These are phyloP conservation scores for Oceanodroma leucorhoa DNA, from an alignment of 2,797 vertebrate species.

Conservation along the genomic window DNA sequence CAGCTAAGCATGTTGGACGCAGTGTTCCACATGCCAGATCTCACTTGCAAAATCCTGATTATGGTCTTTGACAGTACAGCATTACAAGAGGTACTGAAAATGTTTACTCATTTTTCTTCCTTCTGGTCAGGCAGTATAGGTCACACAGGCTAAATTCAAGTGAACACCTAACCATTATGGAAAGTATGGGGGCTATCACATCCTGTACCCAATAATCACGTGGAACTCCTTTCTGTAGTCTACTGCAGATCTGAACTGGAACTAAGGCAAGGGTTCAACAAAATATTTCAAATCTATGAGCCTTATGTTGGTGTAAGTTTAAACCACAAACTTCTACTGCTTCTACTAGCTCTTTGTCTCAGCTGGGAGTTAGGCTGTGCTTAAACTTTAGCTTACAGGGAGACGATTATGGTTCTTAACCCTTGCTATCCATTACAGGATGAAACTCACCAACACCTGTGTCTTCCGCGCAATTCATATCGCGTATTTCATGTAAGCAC, in stretches of 20 bases:
- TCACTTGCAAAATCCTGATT: neutral
- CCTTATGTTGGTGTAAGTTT: neutral
- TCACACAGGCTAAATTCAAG: neutral
- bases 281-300: neutral
- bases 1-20: neutral
- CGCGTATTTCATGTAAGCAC: fast-evolving
- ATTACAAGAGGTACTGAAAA: neutral
- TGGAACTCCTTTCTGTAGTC: neutral
- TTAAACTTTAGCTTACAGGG: neutral
- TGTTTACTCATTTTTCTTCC: fast-evolving
- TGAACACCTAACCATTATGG: neutral
- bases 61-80: neutral
- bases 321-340: neutral
- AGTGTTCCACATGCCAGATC: fast-evolving
- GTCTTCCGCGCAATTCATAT: neutral
- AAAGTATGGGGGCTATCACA: neutral
- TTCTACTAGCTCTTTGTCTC: neutral
- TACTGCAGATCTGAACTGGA: neutral
- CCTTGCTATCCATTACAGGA: neutral
- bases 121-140: neutral
- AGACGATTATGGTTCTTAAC: neutral
- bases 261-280: neutral
- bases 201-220: neutral
- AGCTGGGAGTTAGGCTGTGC: neutral
- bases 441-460: neutral